Percentiles rank a stretch among this genome's conserved stretches.
These are phyloP conservation scores for Oceanodroma tethys DNA, from an alignment of 2,113 vertebrate species.

Conservation along the genomic window DNA sequence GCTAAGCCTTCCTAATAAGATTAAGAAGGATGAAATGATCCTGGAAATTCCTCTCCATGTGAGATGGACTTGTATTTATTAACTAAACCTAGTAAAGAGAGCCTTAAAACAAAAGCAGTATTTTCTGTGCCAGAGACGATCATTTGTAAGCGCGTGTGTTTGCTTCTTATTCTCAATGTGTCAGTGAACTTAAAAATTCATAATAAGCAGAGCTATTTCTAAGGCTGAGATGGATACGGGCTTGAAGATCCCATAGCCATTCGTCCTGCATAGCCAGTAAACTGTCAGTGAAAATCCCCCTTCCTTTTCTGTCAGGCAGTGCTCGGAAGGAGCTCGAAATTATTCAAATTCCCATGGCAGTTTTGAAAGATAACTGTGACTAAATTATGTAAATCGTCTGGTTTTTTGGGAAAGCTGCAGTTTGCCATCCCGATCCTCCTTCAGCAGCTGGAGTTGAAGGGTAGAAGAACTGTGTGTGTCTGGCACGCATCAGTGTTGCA, in stretches of 20 bases:
- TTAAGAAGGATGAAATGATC: slow-evolving; percentile 46
- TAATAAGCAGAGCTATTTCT: neutral
- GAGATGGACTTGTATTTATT: slow-evolving; percentile 37
- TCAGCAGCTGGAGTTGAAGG: neutral
- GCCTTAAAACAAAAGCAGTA: slow-evolving; percentile 42
- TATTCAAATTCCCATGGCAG: neutral
- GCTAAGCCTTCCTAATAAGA: slow-evolving; percentile 1
- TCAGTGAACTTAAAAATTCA: neutral
- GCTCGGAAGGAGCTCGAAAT: neutral
- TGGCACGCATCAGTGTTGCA: neutral
- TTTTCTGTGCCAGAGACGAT: neutral
- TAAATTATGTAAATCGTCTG: neutral
- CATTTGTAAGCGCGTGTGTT: neutral
- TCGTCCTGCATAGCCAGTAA: neutral
- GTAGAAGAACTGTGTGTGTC: neutral
- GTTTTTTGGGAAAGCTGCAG: neutral
- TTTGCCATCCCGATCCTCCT: neutral
- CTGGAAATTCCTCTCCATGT: slow-evolving; percentile 7
- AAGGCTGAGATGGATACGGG: neutral
- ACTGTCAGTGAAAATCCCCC: neutral
- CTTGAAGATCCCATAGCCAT: neutral
- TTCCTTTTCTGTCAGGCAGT: neutral
- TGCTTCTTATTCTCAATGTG: neutral
- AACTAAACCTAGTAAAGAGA: slow-evolving; percentile 11
- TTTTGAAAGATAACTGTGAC: neutral